phyloP scores from a whole-genome alignment of 2,888 invertebrate species.

The Meloe dianella region DNA sequence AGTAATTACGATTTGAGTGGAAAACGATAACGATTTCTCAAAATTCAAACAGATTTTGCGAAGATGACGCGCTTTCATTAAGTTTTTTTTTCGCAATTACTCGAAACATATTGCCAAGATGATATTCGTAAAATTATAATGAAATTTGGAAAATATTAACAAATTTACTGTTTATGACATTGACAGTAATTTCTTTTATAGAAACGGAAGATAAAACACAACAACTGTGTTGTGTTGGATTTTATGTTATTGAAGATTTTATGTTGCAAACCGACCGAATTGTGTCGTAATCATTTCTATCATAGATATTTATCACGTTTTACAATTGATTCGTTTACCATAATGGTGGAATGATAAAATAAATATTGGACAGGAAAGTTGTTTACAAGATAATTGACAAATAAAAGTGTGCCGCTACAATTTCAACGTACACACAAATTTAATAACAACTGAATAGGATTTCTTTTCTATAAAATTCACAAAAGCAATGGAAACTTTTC shows the following conservation, averaged over 20 bases:
- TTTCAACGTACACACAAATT: constrained; percentile 28
- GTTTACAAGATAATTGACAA: background rate
- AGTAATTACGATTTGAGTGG: no score
- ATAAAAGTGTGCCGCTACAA: constrained; percentile 1
- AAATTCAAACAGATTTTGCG: background rate
- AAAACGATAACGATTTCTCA: no score
- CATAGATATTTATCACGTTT: background rate
- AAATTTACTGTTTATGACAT: background rate
- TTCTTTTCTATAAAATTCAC: constrained; percentile 41
- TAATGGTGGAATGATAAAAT: background rate
- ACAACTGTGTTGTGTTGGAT: background rate
- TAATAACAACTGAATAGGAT: constrained; percentile 40
- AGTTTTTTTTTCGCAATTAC: no score
- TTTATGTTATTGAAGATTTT: constrained; percentile 13
- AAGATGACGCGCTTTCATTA: constrained; percentile 44
- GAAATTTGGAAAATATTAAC: background rate
- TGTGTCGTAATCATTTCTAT: background rate
- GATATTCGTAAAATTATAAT: constrained; percentile 1
- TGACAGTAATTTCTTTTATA: background rate
- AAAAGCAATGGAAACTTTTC: constrained; percentile 34
- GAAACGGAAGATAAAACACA: background rate
- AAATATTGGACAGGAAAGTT: background rate
- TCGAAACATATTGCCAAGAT: no score
- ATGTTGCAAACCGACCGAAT: background rate
- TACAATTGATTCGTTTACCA: constrained; percentile 10